These are phyloP conservation scores for Drosophila bipectinata DNA, from an alignment of 1,140 invertebrate genomes.

Conservation along the genomic window DNA sequence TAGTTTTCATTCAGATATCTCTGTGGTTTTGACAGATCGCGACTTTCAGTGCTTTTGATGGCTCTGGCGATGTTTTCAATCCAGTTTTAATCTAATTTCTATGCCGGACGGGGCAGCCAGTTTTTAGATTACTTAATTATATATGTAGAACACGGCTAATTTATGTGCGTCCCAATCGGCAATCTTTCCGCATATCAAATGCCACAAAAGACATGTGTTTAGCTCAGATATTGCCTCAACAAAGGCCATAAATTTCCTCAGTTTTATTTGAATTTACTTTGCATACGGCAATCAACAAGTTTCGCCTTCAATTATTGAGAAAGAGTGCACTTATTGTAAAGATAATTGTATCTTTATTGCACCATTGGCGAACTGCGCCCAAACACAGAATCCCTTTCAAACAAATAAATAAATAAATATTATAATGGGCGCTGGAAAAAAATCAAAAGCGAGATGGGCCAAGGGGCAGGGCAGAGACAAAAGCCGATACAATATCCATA, in stretches of 20 bases:
- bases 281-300: constrained; percentile 37
- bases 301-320: constrained; percentile 27
- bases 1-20: constrained; percentile 33
- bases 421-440: constrained; percentile 21
- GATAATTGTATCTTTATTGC: constrained; percentile 22
- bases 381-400: constrained; percentile 44
- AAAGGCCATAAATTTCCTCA: constrained; percentile 33
- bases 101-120: constrained; percentile 22
- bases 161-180: constrained; percentile 51
- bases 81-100: constrained; percentile 43
- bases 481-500: constrained; percentile 65
- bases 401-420: constrained; percentile 47
- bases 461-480: constrained; percentile 24
- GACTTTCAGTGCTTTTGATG: constrained; percentile 42
- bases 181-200: constrained; percentile 50
- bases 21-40: constrained; percentile 47
- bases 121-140: constrained; percentile 63
- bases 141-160: constrained; percentile 44
- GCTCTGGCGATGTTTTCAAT: constrained; percentile 30
- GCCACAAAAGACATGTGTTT: constrained; percentile 49
- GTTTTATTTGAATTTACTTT: constrained; percentile 6
- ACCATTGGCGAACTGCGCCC: constrained; percentile 21
- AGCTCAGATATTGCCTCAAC: constrained; percentile 23
- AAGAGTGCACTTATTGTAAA: constrained; percentile 19
- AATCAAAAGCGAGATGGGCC: constrained; percentile 10